Percentiles rank a stretch among this genome's conserved stretches.
Evolutionary conservation across 1,140 invertebrate genomes (phyloP).

Genomic region (Lepidurus packardi): DNA sequence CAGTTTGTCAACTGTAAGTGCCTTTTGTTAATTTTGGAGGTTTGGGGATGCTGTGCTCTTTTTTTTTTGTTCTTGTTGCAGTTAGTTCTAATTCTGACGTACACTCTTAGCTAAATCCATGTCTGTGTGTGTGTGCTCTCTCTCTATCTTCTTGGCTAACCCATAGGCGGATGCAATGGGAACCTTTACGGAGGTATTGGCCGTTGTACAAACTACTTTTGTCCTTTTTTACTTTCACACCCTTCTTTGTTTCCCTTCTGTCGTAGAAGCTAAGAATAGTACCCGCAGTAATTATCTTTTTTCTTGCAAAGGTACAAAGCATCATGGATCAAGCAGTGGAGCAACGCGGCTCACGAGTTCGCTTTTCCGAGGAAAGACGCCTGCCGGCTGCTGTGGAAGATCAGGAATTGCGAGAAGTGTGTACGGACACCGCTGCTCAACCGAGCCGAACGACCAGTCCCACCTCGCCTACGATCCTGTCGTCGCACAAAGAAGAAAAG

Average conservation of each 20-base stretch:
- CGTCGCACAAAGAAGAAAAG: slow-evolving; percentile 15
- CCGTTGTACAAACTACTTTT: slow-evolving; percentile 33
- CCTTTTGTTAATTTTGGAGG: neutral
- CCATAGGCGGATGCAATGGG: slow-evolving; percentile 41
- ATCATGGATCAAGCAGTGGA: slow-evolving; percentile 15
- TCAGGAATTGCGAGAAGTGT: slow-evolving; percentile 1
- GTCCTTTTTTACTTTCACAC: neutral
- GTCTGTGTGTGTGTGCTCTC: neutral
- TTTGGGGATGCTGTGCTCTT: slow-evolving; percentile 25
- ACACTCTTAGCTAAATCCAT: neutral
- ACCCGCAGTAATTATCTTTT: neutral
- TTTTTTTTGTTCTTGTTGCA: slow-evolving; percentile 38
- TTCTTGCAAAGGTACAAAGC: neutral
- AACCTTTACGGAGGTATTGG: slow-evolving; percentile 40
- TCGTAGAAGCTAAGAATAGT: neutral
- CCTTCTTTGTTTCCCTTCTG: neutral
- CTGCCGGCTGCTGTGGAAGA: neutral
- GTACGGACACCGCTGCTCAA: neutral
- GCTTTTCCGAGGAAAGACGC: neutral
- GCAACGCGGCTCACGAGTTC: neutral
- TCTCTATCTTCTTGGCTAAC: slow-evolving; percentile 35
- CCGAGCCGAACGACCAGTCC: neutral
- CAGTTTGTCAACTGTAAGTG: slow-evolving; percentile 13
- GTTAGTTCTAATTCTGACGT: neutral
- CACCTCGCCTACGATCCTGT: neutral